Evolutionary conservation across 64 coral and sea anemone genomes (phyloP), one percentile per base, ranked within the genome.

Genomic region (Montipora efflorescens): DNA sequence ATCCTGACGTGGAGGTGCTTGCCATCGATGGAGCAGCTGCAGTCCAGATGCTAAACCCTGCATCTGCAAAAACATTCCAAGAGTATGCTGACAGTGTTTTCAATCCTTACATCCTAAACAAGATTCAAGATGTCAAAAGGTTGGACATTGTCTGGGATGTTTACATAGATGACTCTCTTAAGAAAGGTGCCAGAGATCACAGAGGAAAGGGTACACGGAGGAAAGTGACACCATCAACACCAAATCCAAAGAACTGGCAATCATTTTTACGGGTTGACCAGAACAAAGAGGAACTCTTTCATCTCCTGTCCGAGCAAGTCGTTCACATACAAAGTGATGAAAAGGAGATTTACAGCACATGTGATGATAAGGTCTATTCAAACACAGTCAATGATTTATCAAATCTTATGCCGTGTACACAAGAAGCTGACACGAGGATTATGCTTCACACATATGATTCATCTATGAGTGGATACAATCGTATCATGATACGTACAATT

Each of bases 381-480:
- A 88, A 49, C 19, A 14, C n/a, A 5, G 9, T 50, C 13, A 53
- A 47, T 51, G 49, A 88, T 47, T 53, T 72, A 7, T 7, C 47
- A 11, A 16, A n/a, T n/a, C 68, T 88, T 20, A 22, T 14, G 13
- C 85, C 48, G 5, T 88, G 67, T 22, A n/a, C 47, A 12, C 69
- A 88, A 88, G 69, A 88, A 21, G 87, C 87, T 23, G 72, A 89
- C 28, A 76, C 87, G 0, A 89, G 87, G 25, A 89, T 89, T 11
- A 59, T 89, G 45, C n/a, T 89, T 12, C 87, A 89, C 21, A 57
- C 59, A 2, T 2, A 5, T 59, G 87, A 89, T 89, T 48, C 44
- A 23, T 10, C 66, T 48, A 59, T 76, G n/a, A 22, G 28, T 15
- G 73, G 50, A n/a, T 58, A 45, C 3, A 74, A 59, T 28, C 53